Conservation (phyloP, 2,888 invertebrate species). For the Ectropis crepuscularia region DNA sequence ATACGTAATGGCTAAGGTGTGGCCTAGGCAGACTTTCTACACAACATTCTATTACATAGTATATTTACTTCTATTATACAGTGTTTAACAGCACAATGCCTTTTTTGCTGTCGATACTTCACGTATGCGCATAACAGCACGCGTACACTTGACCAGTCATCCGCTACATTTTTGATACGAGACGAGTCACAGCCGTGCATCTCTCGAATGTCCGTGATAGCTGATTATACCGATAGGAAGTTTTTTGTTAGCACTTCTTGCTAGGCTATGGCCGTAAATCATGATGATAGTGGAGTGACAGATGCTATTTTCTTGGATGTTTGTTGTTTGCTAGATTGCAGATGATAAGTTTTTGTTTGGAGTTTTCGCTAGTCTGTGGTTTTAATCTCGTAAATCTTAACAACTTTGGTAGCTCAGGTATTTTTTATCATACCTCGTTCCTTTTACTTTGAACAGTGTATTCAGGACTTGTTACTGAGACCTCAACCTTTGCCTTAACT, state of each 20-base stretch:
- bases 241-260: slow-evolving; percentile 34
- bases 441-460: background rate
- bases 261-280: slow-evolving; percentile 22
- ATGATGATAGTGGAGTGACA: slow-evolving; percentile 5
- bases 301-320: slow-evolving; percentile 8
- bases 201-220: slow-evolving; percentile 21
- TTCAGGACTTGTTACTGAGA: too few relatives aligned
- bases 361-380: background rate
- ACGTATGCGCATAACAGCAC: slow-evolving; percentile 40
- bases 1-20: too few relatives aligned
- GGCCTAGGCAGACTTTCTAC: too few relatives aligned
- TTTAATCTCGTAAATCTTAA: background rate
- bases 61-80: background rate
- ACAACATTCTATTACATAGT: background rate
- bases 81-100: background rate
- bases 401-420: too few relatives aligned
- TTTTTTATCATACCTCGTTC: background rate
- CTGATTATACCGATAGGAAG: slow-evolving; percentile 28
- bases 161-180: slow-evolving; percentile 42
- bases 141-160: slow-evolving; percentile 38
- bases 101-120: slow-evolving; percentile 30
- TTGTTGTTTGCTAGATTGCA: background rate
- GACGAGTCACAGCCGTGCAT: slow-evolving; percentile 27
- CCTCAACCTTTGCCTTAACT: too few relatives aligned
- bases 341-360: slow-evolving; percentile 8